Evolutionary conservation across 2,113 vertebrate genomes (phyloP).

Genomic region (Marmota monax): DNA sequence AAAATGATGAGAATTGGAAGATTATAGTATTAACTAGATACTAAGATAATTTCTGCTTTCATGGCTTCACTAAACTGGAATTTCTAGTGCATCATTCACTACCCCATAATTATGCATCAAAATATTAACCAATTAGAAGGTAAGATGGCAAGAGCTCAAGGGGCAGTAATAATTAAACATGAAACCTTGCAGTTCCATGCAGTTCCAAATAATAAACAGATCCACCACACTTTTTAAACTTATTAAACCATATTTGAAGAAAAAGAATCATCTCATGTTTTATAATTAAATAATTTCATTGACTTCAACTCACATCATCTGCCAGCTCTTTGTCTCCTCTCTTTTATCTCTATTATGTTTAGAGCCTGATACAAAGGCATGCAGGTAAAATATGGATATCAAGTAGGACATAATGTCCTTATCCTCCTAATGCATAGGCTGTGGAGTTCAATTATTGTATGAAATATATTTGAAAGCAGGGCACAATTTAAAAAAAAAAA

Average conservation of each 20-base stretch:
- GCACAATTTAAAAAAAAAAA: neutral
- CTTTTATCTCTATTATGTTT: slow-evolving; percentile 36
- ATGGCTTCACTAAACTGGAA: slow-evolving; percentile 78
- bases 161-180: slow-evolving; percentile 76
- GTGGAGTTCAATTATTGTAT: slow-evolving; percentile 6
- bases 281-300: slow-evolving; percentile 25
- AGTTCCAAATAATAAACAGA: slow-evolving; percentile 37
- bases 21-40: slow-evolving; percentile 72
- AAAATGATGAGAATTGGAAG: slow-evolving; percentile 51
- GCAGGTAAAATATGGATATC: neutral
- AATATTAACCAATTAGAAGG: slow-evolving; percentile 83
- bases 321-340: neutral
- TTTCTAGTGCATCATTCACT: slow-evolving; percentile 78
- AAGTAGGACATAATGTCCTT: neutral
- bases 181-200: slow-evolving; percentile 40
- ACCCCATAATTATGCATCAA: slow-evolving; percentile 81
- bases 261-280: slow-evolving; percentile 8
- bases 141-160: slow-evolving; percentile 78
- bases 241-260: slow-evolving; percentile 54
- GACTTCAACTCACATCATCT: neutral
- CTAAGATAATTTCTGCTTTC: slow-evolving; percentile 80
- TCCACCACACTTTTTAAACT: neutral
- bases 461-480: slow-evolving; percentile 2
- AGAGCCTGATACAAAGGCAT: slow-evolving; percentile 12
- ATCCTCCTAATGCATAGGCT: neutral